Percentiles rank a stretch among this genome's conserved stretches.
Evolutionary conservation across 2,113 vertebrate genomes (phyloP).

Genomic region (Labeo catla): DNA sequence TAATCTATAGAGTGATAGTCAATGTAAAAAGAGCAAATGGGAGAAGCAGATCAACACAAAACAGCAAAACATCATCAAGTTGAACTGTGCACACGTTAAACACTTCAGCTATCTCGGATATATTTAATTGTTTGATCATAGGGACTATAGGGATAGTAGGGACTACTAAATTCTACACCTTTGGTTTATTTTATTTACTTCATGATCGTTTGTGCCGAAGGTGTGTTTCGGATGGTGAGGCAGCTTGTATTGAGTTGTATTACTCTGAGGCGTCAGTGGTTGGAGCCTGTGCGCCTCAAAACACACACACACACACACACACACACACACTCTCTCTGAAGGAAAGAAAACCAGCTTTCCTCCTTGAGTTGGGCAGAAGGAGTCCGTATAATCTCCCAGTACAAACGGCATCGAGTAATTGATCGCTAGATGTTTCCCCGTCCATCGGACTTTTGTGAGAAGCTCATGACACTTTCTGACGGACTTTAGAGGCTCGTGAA

Average conservation of each 20-base stretch:
- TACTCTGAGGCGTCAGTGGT: slow-evolving; percentile 69
- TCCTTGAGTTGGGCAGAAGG: neutral
- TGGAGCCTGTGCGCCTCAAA: slow-evolving; percentile 64
- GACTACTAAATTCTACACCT: no score
- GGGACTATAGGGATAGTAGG: no score
- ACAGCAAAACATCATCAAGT: no score
- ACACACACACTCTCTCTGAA: neutral
- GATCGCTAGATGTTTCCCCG: neutral
- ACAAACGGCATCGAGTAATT: neutral
- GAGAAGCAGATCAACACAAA: no score
- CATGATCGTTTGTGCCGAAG: neutral
- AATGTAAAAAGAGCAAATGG: no score
- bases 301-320: neutral
- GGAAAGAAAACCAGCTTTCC: slow-evolving; percentile 15
- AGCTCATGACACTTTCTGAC: neutral
- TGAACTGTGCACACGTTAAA: no score
- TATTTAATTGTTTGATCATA: no score
- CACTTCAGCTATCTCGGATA: no score
- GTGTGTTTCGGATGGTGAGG: no score
- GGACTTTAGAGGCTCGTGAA: neutral
- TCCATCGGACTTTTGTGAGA: neutral
- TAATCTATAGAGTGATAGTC: no score
- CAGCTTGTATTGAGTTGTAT: slow-evolving; percentile 54
- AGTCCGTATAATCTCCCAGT: neutral
- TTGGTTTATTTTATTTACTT: no score